These are phyloP conservation scores for Chymomyza procnemis DNA, from an alignment of 2,888 invertebrate genomes.

Conservation along the genomic window DNA sequence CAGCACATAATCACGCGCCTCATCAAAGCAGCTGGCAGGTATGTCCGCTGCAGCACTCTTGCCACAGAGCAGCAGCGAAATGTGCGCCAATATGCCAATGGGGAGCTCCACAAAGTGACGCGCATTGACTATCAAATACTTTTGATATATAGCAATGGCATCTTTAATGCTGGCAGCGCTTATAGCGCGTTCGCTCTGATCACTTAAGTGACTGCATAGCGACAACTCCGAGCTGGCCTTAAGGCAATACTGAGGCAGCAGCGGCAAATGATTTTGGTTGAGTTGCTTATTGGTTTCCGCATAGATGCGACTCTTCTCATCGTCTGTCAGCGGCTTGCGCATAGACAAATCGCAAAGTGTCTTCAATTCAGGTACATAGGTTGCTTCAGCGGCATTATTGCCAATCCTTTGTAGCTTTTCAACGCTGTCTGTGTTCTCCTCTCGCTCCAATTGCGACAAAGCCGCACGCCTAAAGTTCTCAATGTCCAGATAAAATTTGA, in stretches of 20 bases:
- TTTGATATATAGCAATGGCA: constrained; percentile 78
- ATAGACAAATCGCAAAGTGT: constrained; percentile 76
- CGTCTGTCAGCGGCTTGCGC: constrained; percentile 78
- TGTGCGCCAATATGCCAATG: constrained; percentile 74
- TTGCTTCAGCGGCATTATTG: constrained; percentile 1
- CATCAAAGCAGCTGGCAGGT: constrained; percentile 84
- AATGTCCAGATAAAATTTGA: constrained; percentile 88
- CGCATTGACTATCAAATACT: constrained; percentile 76
- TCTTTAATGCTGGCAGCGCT: constrained; percentile 73
- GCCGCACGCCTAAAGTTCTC: constrained; percentile 82
- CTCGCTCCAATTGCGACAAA: constrained; percentile 57
- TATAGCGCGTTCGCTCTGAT: constrained; percentile 13
- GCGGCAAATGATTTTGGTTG: constrained; percentile 18
- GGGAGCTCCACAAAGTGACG: constrained; percentile 73
- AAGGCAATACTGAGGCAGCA: constrained; percentile 19
- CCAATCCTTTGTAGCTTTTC: constrained; percentile 13
- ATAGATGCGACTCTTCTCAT: constrained; percentile 77
- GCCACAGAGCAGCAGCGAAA: constrained; percentile 74
- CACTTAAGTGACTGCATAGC: constrained; percentile 32
- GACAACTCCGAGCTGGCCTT: constrained; percentile 41
- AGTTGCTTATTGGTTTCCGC: constrained; percentile 76
- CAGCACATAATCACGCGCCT: constrained; percentile 85
- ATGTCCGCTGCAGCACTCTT: constrained; percentile 47
- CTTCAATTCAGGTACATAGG: constrained; percentile 76
- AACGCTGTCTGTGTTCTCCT: constrained; percentile 18